phyloP scores from a whole-genome alignment of 2,113 vertebrate genomes.

The Vulpes vulpes region DNA sequence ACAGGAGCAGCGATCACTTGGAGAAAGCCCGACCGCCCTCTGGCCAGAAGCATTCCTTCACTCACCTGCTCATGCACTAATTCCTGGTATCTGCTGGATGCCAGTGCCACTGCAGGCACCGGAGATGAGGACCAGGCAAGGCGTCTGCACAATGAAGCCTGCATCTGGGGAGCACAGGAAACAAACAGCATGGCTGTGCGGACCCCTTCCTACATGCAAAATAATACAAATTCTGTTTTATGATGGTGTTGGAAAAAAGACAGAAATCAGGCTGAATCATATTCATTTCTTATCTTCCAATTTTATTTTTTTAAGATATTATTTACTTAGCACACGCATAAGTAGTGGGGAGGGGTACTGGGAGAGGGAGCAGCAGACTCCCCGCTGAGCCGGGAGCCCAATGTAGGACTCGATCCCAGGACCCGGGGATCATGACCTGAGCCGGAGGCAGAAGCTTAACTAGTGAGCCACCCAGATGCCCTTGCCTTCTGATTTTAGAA shows the following conservation, averaged over 20 bases:
- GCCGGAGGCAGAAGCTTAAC: too few relatives aligned
- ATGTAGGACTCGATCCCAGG: too few relatives aligned
- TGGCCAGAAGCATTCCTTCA: background rate
- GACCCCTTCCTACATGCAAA: too few relatives aligned
- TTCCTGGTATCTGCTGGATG: rapidly evolving
- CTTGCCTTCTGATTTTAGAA: background rate
- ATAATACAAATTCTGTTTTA: background rate
- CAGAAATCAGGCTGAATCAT: too few relatives aligned
- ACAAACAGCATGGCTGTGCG: rapidly evolving
- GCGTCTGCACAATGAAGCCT: background rate
- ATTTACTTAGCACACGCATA: too few relatives aligned
- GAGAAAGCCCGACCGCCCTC: background rate
- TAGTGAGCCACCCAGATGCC: too few relatives aligned
- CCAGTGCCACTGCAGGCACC: rapidly evolving
- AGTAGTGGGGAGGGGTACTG: too few relatives aligned
- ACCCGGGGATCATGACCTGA: too few relatives aligned
- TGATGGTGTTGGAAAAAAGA: background rate
- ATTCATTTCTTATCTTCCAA: background rate
- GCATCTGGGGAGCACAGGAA: rapidly evolving
- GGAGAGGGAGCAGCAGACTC: too few relatives aligned
- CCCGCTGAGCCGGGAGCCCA: too few relatives aligned
- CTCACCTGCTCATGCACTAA: background rate
- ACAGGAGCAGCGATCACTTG: background rate
- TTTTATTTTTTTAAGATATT: background rate
- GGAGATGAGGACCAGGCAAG: background rate